Percentiles rank a stretch among this genome's conserved stretches.
Conservation (phyloP, 2,888 invertebrate genomes). For the Amorpha juglandis region DNA sequence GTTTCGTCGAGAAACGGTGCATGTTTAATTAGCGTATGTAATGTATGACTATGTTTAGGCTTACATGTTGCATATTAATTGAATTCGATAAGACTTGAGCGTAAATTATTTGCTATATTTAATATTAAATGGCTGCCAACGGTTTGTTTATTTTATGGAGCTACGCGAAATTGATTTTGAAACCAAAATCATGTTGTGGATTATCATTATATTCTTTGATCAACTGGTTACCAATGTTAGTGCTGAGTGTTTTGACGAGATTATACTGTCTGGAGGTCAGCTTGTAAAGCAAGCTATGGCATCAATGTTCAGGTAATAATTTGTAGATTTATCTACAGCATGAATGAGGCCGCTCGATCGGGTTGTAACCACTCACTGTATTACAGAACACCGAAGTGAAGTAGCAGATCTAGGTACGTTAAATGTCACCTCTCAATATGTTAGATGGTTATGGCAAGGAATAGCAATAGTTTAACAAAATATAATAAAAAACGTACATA, state of each 20-base stretch:
- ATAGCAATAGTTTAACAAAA: no score
- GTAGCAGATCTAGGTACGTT: no score
- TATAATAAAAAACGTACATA: no score
- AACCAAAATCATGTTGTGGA: neutral
- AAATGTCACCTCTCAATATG: no score
- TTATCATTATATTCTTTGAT: neutral
- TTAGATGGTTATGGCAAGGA: no score
- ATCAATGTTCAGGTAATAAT: neutral
- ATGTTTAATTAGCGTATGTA: slow-evolving; percentile 32
- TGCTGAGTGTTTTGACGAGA: neutral
- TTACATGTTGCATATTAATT: slow-evolving; percentile 18
- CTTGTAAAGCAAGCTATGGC: neutral
- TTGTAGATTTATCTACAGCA: no score
- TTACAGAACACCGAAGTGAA: no score
- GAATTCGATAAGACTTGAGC: slow-evolving; percentile 5
- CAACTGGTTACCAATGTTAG: neutral
- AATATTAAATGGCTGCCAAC: slow-evolving; percentile 9
- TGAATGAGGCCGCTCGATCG: no score
- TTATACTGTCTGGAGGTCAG: neutral
- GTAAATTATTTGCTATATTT: slow-evolving; percentile 2
- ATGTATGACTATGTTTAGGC: slow-evolving; percentile 7
- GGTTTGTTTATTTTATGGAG: neutral
- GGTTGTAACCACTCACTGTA: no score
- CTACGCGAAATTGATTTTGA: neutral
- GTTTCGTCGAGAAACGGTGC: slow-evolving; percentile 25